Evolutionary conservation across 2,797 vertebrate species (phyloP), one percentile per base, ranked within the genome.

Genomic region (Muscicapa comitata): DNA sequence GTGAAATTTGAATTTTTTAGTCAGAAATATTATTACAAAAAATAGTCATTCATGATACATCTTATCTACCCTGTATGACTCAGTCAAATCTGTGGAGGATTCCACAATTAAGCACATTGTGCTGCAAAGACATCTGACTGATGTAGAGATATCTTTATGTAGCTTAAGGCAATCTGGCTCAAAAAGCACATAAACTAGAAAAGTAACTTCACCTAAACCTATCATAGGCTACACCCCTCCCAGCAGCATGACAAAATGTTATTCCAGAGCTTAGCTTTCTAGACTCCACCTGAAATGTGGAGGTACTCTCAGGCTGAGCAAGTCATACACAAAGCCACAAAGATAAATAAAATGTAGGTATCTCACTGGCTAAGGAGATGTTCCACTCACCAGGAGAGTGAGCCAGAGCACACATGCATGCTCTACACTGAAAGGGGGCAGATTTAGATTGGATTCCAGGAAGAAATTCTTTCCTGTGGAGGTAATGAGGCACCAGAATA

Each of bases 11-110:
- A 38, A 17, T 23, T 66, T 79, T 88, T 77, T 18, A 43, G 37
- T 72, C 35, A 86, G 50, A 65, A 88, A 62, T 7, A 16, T 73
- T 85, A 62, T 43, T 65, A 65, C 25, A 73, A 87, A 89, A 94
- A 63, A 43, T 18, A 78, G 10, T 38, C 4, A n/a, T 63, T 55
- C 28, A 15, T 61, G 17, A 67, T 67, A 76, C 21, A 21, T 47
- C 15, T 51, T 76, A 55, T 62, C 35, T 90, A 24, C 10, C 50
- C 4, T 37, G 40, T 65, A 40, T 24, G 47, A 73, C 51, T 66
- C 73, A 25, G 24, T 42, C 61, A 83, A 80, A 19, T 65, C 29
- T 78, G 17, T 63, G 42, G 70, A 89, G 71, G 65, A 79, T 70
- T 88, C 55, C 19, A 48, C 37, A 68, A 13, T 17, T 51, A 77